A percentile compares a stretch with the other conserved stretches of the same genome.
Evolutionary conservation across 2,888 invertebrate genomes (phyloP).

Genomic region (Pardosa pseudoannulata): DNA sequence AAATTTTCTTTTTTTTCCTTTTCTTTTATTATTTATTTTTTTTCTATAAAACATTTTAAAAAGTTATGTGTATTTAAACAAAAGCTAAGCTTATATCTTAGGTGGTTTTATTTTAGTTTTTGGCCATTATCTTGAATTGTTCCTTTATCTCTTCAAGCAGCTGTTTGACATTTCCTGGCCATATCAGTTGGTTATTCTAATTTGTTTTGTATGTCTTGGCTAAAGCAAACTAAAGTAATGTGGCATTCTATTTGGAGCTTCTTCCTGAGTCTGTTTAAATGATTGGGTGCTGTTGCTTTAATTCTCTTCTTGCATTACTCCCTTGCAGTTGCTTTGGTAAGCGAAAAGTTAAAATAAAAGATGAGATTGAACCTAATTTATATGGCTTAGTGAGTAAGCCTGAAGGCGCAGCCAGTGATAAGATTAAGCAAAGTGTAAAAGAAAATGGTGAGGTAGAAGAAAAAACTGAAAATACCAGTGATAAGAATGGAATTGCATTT

Average conservation of each 20-base stretch:
- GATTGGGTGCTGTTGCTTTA: slow-evolving; percentile 38
- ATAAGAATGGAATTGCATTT: background rate
- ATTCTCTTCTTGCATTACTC: slow-evolving; percentile 26
- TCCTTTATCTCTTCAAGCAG: slow-evolving; percentile 46
- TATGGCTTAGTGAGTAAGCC: background rate
- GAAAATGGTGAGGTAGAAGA: background rate
- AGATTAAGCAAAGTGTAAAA: background rate
- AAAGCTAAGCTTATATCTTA: too few species aligned
- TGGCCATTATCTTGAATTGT: background rate
- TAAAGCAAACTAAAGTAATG: background rate
- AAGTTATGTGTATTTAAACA: too few species aligned
- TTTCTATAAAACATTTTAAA: too few species aligned
- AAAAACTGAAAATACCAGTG: too few species aligned
- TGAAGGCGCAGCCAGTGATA: background rate
- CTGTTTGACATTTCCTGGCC: slow-evolving; percentile 58
- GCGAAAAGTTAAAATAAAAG: background rate
- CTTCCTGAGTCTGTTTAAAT: slow-evolving; percentile 30
- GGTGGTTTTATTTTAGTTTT: too few species aligned
- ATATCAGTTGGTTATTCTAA: slow-evolving; percentile 37
- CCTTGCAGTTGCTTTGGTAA: slow-evolving; percentile 49
- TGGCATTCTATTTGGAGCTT: background rate
- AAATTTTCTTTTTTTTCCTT: too few species aligned
- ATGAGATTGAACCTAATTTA: background rate
- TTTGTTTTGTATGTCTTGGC: background rate
- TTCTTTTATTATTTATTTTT: too few species aligned